phyloP scores from a whole-genome alignment of 2,888 invertebrate genomes.

The Thera obeliscata region DNA sequence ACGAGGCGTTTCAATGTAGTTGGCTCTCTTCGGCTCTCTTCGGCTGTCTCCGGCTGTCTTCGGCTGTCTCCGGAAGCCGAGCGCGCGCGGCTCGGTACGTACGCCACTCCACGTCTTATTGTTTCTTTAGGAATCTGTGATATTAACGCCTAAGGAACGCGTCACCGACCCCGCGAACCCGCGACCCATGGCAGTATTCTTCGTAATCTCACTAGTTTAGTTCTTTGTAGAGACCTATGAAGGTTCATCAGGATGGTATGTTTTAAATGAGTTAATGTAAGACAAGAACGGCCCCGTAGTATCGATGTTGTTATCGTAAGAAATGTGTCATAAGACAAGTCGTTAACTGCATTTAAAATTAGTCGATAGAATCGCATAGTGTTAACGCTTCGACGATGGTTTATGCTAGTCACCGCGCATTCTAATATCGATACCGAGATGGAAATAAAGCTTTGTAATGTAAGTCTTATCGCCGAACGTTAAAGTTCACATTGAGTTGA shows the following conservation, averaged over 20 bases:
- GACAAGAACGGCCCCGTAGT: constrained; percentile 5
- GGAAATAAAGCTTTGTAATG: constrained; percentile 21
- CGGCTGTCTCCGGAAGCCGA: constrained; percentile 4
- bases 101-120: constrained; percentile 51
- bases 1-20: constrained; percentile 27
- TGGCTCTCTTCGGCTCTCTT: constrained; percentile 13
- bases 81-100: constrained; percentile 35
- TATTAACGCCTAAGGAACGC: constrained; percentile 79
- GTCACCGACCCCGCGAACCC: constrained; percentile 22
- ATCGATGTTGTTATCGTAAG: constrained; percentile 14
- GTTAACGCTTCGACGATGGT: constrained; percentile 54
- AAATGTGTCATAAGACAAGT: constrained; percentile 44
- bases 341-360: constrained; percentile 59
- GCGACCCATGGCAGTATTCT: constrained; percentile 41
- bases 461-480: constrained; percentile 18
- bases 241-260: constrained; percentile 1
- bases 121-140: constrained; percentile 77
- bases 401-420: constrained; percentile 58
- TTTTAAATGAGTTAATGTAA: constrained; percentile 6
- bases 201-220: constrained; percentile 65
- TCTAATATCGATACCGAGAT: constrained; percentile 33
- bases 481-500: constrained; percentile 17
- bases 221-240: constrained; percentile 32
- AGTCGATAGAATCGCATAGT: constrained; percentile 53
- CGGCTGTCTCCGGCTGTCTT: too few species aligned